A percentile compares a stretch with the other conserved stretches of the same genome.
Evolutionary conservation across 2,888 invertebrate species (phyloP).

Genomic region (Pelosia muscerda): DNA sequence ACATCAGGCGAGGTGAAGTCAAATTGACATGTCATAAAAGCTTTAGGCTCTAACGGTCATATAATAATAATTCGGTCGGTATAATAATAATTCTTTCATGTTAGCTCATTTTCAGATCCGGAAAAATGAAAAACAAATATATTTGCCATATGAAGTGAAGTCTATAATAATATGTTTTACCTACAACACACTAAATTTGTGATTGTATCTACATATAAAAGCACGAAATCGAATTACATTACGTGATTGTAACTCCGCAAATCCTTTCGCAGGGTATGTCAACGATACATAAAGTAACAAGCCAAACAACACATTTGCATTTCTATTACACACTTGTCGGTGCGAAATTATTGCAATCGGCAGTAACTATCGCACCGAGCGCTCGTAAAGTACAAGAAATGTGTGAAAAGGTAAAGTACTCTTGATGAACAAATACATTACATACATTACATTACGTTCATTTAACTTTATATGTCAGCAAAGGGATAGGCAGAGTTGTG

Average conservation of each 20-base stretch:
- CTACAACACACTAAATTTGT: neutral
- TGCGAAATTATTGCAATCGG: slow-evolving; percentile 15
- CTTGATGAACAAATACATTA: neutral
- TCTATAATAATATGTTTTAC: too few species aligned
- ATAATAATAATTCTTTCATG: too few species aligned
- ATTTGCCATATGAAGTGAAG: too few species aligned
- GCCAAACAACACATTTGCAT: slow-evolving; percentile 26
- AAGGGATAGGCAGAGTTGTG: too few species aligned
- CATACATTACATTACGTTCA: too few species aligned
- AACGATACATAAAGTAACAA: slow-evolving; percentile 15
- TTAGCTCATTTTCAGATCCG: too few species aligned
- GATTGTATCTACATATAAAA: slow-evolving; percentile 1
- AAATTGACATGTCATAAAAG: too few species aligned
- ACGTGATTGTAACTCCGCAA: slow-evolving; percentile 2
- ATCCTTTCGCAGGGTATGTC: slow-evolving; percentile 2
- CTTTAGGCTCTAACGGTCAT: too few species aligned
- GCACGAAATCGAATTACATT: slow-evolving; percentile 1
- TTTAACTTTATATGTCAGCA: too few species aligned
- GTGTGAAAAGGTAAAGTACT: slow-evolving; percentile 19
- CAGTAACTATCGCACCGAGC: slow-evolving; percentile 3
- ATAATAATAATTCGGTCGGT: too few species aligned
- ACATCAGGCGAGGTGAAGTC: too few species aligned
- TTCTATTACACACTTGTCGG: slow-evolving; percentile 27
- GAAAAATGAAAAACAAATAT: too few species aligned
- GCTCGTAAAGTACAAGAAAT: slow-evolving; percentile 35